phyloP scores from a whole-genome alignment of 2,797 vertebrate genomes.

The Thunnus albacares region DNA sequence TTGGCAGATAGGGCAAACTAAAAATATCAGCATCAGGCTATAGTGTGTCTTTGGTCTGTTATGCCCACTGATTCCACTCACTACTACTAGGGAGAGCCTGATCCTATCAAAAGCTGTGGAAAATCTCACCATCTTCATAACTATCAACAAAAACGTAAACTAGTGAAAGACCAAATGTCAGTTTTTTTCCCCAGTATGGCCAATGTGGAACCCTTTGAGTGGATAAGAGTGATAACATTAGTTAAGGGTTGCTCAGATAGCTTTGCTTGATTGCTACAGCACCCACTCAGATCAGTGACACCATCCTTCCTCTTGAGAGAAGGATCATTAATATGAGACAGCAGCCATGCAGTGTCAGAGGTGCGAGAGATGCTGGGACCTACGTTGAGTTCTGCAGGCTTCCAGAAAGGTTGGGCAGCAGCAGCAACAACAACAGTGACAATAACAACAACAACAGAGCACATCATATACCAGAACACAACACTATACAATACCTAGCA shows the following conservation, averaged over 20 bases:
- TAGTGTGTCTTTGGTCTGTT: slow-evolving; percentile 21
- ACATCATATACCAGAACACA: slow-evolving; percentile 84
- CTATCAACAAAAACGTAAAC: slow-evolving; percentile 23
- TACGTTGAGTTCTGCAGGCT: slow-evolving; percentile 88
- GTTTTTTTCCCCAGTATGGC: slow-evolving; percentile 13
- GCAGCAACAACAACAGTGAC: slow-evolving; percentile 79
- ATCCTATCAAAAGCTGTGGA: background rate
- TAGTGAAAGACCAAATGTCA: slow-evolving; percentile 15
- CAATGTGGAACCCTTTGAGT: background rate
- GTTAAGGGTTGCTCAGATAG: slow-evolving; percentile 20
- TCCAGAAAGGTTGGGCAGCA: slow-evolving; percentile 85
- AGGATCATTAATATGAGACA: slow-evolving; percentile 63
- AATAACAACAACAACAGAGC: slow-evolving; percentile 75
- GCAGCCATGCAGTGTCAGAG: slow-evolving; percentile 75
- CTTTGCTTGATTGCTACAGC: slow-evolving; percentile 5
- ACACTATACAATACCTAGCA: slow-evolving; percentile 69
- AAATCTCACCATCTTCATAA: slow-evolving; percentile 26
- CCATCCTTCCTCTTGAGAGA: slow-evolving; percentile 61
- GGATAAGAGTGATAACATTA: background rate
- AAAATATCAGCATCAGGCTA: slow-evolving; percentile 53
- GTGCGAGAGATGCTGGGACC: slow-evolving; percentile 80
- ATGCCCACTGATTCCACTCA: slow-evolving; percentile 18
- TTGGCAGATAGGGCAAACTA: slow-evolving; percentile 32
- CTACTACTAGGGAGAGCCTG: slow-evolving; percentile 10
- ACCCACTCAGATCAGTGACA: slow-evolving; percentile 46